Base-by-base conservation (phyloP, 2,113 vertebrate species). In the Zosterops borbonicus region DNA sequence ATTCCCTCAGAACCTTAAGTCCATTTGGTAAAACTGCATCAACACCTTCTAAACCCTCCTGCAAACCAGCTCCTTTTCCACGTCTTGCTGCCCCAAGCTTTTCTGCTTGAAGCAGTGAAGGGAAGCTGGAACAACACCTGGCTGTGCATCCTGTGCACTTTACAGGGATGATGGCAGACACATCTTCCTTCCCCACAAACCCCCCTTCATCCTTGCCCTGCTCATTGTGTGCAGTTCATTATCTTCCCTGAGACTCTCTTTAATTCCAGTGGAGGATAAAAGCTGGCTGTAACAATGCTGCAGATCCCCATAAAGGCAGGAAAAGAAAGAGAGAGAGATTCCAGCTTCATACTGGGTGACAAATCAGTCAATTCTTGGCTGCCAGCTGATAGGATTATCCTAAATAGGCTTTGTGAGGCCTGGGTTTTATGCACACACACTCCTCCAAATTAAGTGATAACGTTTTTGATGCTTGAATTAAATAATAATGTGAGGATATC, bases 401-500 rank as follows among this genome's bases (percentile, higher is more conserved):
- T 76, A 95, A 94, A 93, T 14, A 79, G 46, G 37, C 60, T 94
- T 94, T 89, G 59, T 1, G 4, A 90, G 83, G 39, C 85, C 87
- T 69, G 62, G 31, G 71, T 67, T 92, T 92, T 79, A 89, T 85
- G 78, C 77, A 76, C 52, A 76, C 24, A 49, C 62, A 47, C 85
- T 89, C 8, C 0, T 75, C 73, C 88, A 87, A 94, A 94, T 97
- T 53, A 93, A 96, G 84, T 91, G 78, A 89, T 96, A 90, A 94
- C 81, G 63, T 60, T 95, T 89, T 90, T 94, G 88, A 82, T 82
- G 82, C 35, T 86, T 71, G 86, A 95, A 94, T 95, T 74, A 85
- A 96, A 91, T 89, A 92, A 80, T 81, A 65, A 89, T 91, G 74
- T 68, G 62, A 49, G 46, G 41, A 68, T 94, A 95, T 69, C 83